These are phyloP conservation scores for Sericinus montela DNA, from an alignment of 2,888 invertebrate genomes.

Conservation along the genomic window DNA sequence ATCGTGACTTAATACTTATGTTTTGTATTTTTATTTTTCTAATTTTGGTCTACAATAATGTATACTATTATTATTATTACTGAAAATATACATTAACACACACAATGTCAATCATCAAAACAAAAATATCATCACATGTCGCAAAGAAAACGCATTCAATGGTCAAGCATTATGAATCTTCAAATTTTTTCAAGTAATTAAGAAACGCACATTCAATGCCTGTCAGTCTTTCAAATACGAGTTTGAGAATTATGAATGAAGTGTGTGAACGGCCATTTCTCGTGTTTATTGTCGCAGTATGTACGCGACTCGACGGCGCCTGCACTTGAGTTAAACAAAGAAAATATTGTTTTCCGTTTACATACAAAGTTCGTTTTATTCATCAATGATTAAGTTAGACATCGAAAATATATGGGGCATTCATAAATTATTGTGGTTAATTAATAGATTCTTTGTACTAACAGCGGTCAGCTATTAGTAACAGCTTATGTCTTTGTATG, in stretches of 20 bases:
- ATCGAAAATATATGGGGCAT: constrained; percentile 4
- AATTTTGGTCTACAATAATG: too few species aligned
- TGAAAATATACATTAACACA: too few species aligned
- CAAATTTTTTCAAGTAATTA: background rate
- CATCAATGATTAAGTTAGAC: constrained; percentile 12
- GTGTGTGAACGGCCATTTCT: constrained; percentile 23
- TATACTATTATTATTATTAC: too few species aligned
- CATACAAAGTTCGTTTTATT: constrained; percentile 34
- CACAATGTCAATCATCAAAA: too few species aligned
- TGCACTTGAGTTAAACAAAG: constrained; percentile 34
- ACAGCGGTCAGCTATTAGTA: background rate
- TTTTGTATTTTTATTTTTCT: too few species aligned
- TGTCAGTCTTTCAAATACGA: background rate
- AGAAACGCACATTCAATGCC: constrained; percentile 3
- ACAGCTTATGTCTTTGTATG: background rate
- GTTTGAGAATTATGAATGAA: constrained; percentile 1
- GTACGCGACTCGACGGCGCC: constrained; percentile 39
- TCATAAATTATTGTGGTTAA: constrained; percentile 6
- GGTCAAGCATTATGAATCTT: background rate
- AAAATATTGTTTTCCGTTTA: constrained; percentile 32
- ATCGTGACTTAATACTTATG: too few species aligned
- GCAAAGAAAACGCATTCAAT: background rate
- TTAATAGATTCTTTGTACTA: background rate
- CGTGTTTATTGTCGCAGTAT: constrained; percentile 29
- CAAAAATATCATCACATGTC: background rate